Evolutionary conservation across 2,797 vertebrate genomes (phyloP).

Genomic region (Esox lucius): DNA sequence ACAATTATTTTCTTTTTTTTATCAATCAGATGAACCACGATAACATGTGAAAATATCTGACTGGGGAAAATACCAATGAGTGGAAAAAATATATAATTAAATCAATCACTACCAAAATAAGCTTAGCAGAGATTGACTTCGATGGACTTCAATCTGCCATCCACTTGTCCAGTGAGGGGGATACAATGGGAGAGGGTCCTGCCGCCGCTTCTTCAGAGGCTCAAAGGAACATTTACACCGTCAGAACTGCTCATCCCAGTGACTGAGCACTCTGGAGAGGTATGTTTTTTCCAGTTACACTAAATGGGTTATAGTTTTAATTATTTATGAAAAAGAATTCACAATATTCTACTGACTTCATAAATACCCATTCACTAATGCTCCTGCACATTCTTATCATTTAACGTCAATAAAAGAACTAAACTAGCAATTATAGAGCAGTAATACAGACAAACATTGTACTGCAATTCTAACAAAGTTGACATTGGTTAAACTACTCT

Average conservation of each 20-base stretch:
- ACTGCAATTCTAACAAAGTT: too few species aligned
- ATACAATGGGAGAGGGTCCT: slow-evolving; percentile 76
- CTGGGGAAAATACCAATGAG: too few species aligned
- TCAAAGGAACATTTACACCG: slow-evolving; percentile 66
- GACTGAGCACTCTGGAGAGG: slow-evolving; percentile 68
- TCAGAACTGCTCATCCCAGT: slow-evolving; percentile 64
- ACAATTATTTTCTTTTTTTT: too few species aligned
- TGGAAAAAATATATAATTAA: too few species aligned
- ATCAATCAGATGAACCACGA: too few species aligned
- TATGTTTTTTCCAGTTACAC: slow-evolving; percentile 25
- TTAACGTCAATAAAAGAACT: neutral
- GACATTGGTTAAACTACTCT: too few species aligned
- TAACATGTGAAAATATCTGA: too few species aligned
- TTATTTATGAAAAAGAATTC: neutral
- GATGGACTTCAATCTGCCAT: slow-evolving; percentile 76
- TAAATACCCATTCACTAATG: neutral
- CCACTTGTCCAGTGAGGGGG: slow-evolving; percentile 53
- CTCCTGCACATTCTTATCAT: neutral
- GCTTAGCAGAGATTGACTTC: too few species aligned
- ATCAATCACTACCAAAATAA: too few species aligned
- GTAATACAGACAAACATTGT: neutral
- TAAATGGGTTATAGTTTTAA: too few species aligned
- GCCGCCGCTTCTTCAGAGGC: slow-evolving; percentile 68
- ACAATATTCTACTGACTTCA: neutral
- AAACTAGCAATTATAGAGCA: neutral